Base-by-base conservation (phyloP, 2,113 vertebrate species). In the Phycodurus eques region DNA sequence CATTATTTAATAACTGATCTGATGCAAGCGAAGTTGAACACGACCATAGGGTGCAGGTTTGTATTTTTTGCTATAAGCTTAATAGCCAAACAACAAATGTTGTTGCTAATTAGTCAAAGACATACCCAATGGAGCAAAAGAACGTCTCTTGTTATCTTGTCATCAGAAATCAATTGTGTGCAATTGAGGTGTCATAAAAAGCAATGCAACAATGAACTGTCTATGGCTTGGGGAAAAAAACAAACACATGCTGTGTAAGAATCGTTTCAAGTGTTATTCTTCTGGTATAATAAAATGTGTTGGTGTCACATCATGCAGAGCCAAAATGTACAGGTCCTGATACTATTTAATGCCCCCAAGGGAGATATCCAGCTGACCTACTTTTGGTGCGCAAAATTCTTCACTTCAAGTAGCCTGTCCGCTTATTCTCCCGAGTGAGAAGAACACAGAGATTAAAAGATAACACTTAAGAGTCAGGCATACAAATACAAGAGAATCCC, bases 311-410 rank as follows among this genome's bases (percentile, higher is more conserved):
- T 72, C 8, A 81, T 74, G 86, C 80, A 88, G 76, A 83, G 85
- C 79, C 69, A 85, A 75, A 74, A 83, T 85, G 77, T 1, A 71
- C 31, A 63, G 62, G 72, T 76, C 79, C 80, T 74, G 81, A 80
- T 83, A 85, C 75, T 67, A 83, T 81, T 87, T 82, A 79, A 90
- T 88, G 87, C 85, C 88, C 90, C 78, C 43, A 31, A 80, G 90
- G 85, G 80, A 90, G 80, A 89, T 79, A 87, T 81, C 77, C 87
- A 86, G 84, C 82, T 92, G 92, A 93, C 93, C 92, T 92, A 93
- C 88, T 92, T 93, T 88, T 79, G 72, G 77, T 62, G 70, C 80
- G 86, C 82, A 88, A 87, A 84, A 88, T 76, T 86, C 71, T 90
- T 87, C 75, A 90, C 75, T 84, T 82, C 78, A 83, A 83, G 77